phyloP scores from a whole-genome alignment of 2,888 invertebrate genomes.

The Tuta absoluta region DNA sequence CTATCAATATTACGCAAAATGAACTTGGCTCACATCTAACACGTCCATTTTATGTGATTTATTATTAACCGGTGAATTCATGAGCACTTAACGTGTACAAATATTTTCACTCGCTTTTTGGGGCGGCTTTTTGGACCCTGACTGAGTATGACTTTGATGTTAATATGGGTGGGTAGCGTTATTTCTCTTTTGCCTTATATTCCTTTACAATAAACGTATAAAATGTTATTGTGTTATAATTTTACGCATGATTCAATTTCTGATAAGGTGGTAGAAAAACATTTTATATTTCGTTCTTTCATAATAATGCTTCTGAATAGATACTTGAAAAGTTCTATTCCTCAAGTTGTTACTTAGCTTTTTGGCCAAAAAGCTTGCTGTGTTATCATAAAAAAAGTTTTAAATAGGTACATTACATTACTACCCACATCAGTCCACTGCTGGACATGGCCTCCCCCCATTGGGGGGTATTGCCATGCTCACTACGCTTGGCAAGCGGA shows the following conservation, averaged over 20 bases:
- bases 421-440: no score
- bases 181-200: neutral
- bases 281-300: neutral
- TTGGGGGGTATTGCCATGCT: no score
- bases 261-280: neutral
- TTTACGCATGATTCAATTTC: neutral
- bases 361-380: no score
- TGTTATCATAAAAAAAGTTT: no score
- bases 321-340: no score
- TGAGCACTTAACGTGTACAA: conserved; percentile 49
- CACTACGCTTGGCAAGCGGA: no score
- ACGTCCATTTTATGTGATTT: conserved; percentile 43
- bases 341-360: no score
- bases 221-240: neutral
- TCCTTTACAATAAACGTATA: neutral
- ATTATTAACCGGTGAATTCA: conserved; percentile 63
- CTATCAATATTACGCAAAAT: neutral
- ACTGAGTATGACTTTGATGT: conserved; percentile 10
- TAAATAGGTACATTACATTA: no score
- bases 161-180: neutral
- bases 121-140: conserved; percentile 12
- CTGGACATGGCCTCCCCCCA: no score
- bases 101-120: conserved; percentile 53
- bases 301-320: no score
- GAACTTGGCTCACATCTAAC: neutral